Evolutionary conservation across 1,140 invertebrate genomes (phyloP), one percentile per base, ranked within the genome.

Genomic region (Drosophila orena): DNA sequence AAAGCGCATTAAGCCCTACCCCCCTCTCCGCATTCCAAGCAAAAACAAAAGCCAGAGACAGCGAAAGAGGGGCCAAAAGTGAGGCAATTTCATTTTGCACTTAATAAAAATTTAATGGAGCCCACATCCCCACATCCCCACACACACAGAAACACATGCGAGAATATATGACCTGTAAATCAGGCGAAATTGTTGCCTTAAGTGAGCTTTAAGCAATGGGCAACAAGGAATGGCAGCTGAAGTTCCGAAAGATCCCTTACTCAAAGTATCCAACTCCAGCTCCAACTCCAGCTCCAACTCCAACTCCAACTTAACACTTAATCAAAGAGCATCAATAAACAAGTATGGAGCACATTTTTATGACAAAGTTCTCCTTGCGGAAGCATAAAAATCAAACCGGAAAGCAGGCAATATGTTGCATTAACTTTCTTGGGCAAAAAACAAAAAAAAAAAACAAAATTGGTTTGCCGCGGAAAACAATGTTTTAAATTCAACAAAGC

Each of bases 71-170:
- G 60, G 44, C 53, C 52, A 65, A 75, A 78, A 88, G 72, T 75
- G 50, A 76, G 64, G 64, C 83, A 81, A 86, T 79, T 83, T 88
- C 76, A 75, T 79, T 88, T 86, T 83, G 79, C 83, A 86, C 83
- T 83, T 88, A 76, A 86, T 86, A 86, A 81, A 83, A 84, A 79
- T 78, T 74, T 81, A 88, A 88, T 84, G 79, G 62, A 50, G 54
- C 46, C 40, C 60, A 75, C 53, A 65, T 37, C 43, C 43, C 35
- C 34, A 1, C 3, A 2, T 2, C 20, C 20, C 22, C 6, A 27
- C 27, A 30, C 30, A 37, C 56, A 62, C 53, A 73, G 40, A 58
- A 49, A 30, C 54, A 60, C 62, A 83, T 74, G 56, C 46, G 37
- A 37, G 54, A 61, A 50, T 57, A 79, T 34, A 57, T 56, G 58